phyloP scores from a whole-genome alignment of 2,888 invertebrate species.

The Melieria picta region DNA sequence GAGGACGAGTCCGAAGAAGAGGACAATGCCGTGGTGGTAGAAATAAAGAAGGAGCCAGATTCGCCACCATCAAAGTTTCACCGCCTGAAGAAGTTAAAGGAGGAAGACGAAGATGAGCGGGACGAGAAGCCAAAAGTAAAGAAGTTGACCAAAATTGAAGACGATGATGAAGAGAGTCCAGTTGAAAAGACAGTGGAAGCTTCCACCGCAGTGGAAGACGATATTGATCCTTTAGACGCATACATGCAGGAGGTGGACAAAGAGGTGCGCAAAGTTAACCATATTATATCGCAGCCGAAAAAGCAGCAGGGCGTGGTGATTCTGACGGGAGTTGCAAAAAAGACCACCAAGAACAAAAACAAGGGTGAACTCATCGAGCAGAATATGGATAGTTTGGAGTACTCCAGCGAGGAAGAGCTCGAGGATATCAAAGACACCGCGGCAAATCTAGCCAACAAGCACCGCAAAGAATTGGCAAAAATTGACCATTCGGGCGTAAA shows the following conservation, averaged over 20 bases:
- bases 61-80: conserved; percentile 61
- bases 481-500: conserved; percentile 89
- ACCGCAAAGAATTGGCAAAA: conserved; percentile 90
- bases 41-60: conserved; percentile 55
- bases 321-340: conserved; percentile 86
- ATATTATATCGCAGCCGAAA: conserved; percentile 66
- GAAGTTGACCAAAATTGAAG: conserved; percentile 17
- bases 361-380: conserved; percentile 99
- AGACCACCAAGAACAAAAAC: conserved; percentile 73
- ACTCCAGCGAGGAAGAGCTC: conserved; percentile 96
- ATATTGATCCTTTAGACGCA: conserved; percentile 96
- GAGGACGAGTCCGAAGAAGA: conserved; percentile 97
- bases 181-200: conserved; percentile 6
- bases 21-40: conserved; percentile 67
- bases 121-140: conserved; percentile 49
- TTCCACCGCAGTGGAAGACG: conserved; percentile 66
- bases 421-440: conserved; percentile 93
- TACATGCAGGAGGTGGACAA: conserved; percentile 89
- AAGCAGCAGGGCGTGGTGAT: conserved; percentile 75
- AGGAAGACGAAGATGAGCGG: conserved; percentile 57
- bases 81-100: conserved; percentile 54
- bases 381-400: conserved; percentile 97
- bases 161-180: conserved; percentile 8
- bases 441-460: conserved; percentile 88
- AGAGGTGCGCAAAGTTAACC: conserved; percentile 67